Base-by-base conservation (phyloP, 2,888 invertebrate genomes). In the Cheilosia pagana region DNA sequence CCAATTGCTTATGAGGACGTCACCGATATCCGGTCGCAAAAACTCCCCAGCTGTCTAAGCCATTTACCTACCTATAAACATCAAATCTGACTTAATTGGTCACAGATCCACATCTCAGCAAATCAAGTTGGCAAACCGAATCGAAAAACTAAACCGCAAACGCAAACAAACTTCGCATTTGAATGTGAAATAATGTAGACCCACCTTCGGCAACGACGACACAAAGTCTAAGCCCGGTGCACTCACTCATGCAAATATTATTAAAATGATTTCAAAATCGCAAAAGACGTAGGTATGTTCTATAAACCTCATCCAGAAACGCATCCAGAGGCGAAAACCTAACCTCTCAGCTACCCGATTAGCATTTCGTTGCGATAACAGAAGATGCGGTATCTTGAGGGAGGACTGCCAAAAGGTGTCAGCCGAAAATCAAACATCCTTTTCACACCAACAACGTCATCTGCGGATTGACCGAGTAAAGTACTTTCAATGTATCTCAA, bases 401-500 rank as follows among this genome's bases (percentile, higher is more conserved):
- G 12, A 35, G 8, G 28, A 28, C 8, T 28, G n/a, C n/a, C n/a
- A n/a, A n/a, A n/a, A n/a, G n/a, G n/a, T n/a, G 12, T 35, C 35
- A 35, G 35, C 12, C 35, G 28, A 28, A 28, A 28, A 28, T 28
- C 2, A 35, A 12, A 1, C 12, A 35, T 12, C 35, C 35, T 35
- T 35, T 35, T 3, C 12, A 3, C 12, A 2, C 3, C 35, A 35
- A 12, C 35, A n/a, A n/a, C 12, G 35, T 35, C 35, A 35, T 35
- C 35, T 12, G 14, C 43, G 16, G 7, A 7, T 43, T 43, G n/a
- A 43, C 43, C 43, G 43, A 43, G 43, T 43, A 43, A n/a, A n/a
- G n/a, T n/a, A n/a, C n/a, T n/a, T n/a, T n/a, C n/a, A n/a, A 43
- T n/a, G 43, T 43, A 16, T 43, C 43, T 43, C 43, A 43, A 43